Evolutionary conservation across 2,888 invertebrate genomes (phyloP), one percentile per base, ranked within the genome.

Genomic region (Parascotia fuliginaria): DNA sequence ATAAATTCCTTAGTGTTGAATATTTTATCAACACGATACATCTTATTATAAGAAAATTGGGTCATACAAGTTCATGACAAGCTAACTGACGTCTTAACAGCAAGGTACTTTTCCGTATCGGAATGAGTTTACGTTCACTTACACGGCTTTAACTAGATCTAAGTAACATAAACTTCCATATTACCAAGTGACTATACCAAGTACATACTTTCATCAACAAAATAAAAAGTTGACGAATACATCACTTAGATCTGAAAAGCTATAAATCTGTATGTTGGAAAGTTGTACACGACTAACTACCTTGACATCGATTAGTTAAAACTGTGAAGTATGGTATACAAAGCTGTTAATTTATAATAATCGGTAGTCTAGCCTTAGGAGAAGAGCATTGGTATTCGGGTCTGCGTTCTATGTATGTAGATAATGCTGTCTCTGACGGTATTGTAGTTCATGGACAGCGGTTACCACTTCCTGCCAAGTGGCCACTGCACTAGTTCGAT

Each of bases 181-280:
- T 16, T 16, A 33, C 3, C 2, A 33, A 1, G 33, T 33, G 3
- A 33, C 16, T 16, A n/a, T 16, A 33, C 3, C 2, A 33, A 1
- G 33, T 33, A 9, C 15, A 16, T 16, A 33, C 4, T 14, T 9
- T 33, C 13, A 12, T 14, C 13, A 32, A n/a, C 9, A 33, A 33
- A 19, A 7, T 6, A 24, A 6, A 19, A 19, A 3, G 19, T 19
- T 19, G 24, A 24, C 24, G 6, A 24, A 19, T 5, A 19, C 19
- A 2, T 3, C 5, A 19, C 3, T 19, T 33, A 15, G 7, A 33
- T 15, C 16, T 13, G 14, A 14, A 29, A 40, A 31, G 9, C 29
- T 29, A 5, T 13, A 13, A 40, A 19, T 32, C 41, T 32, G 41
- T 41, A 22, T 41, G 15, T 41, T 32, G 7, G 41, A 41, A 41